A percentile compares a stretch with the other conserved stretches of the same genome.
These are phyloP conservation scores for Chlorops oryzae DNA, from an alignment of 1,140 invertebrate genomes.

Conservation along the genomic window DNA sequence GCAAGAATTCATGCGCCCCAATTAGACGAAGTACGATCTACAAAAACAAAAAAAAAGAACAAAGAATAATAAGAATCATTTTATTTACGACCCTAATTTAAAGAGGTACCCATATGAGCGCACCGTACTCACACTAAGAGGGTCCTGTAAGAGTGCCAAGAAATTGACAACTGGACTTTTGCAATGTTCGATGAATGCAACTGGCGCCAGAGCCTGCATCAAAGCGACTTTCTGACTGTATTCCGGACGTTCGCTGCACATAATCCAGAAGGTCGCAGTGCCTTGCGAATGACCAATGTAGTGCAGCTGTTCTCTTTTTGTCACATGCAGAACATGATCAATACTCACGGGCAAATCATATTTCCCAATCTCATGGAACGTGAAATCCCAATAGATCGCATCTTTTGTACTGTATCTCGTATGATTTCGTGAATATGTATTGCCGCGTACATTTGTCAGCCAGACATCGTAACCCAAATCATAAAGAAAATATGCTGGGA, in stretches of 20 bases:
- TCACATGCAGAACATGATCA: slow-evolving; percentile 53
- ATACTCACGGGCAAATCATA: slow-evolving; percentile 57
- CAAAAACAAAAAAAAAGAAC: background rate
- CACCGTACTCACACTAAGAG: slow-evolving; percentile 38
- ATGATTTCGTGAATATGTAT: slow-evolving; percentile 37
- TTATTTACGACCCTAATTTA: background rate
- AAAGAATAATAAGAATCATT: background rate
- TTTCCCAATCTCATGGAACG: slow-evolving; percentile 62
- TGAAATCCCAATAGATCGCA: slow-evolving; percentile 50
- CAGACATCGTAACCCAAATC: slow-evolving; percentile 65
- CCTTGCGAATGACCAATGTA: slow-evolving; percentile 63
- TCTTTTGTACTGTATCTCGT: slow-evolving; percentile 49
- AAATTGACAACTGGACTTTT: slow-evolving; percentile 41
- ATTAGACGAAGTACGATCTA: slow-evolving; percentile 44
- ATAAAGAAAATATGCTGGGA: slow-evolving; percentile 47
- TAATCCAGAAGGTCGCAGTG: slow-evolving; percentile 58
- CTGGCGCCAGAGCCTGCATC: slow-evolving; percentile 60
- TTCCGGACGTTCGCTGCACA: slow-evolving; percentile 58
- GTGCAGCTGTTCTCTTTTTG: slow-evolving; percentile 51
- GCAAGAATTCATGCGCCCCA: slow-evolving; percentile 55
- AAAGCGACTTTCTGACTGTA: slow-evolving; percentile 59
- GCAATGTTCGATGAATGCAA: slow-evolving; percentile 47
- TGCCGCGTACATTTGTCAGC: slow-evolving; percentile 50
- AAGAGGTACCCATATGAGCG: slow-evolving; percentile 3
- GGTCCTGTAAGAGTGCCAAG: slow-evolving; percentile 34